A percentile compares a stretch with the other conserved stretches of the same genome.
Evolutionary conservation across 2,113 vertebrate genomes (phyloP).

Genomic region (Polypterus senegalus): DNA sequence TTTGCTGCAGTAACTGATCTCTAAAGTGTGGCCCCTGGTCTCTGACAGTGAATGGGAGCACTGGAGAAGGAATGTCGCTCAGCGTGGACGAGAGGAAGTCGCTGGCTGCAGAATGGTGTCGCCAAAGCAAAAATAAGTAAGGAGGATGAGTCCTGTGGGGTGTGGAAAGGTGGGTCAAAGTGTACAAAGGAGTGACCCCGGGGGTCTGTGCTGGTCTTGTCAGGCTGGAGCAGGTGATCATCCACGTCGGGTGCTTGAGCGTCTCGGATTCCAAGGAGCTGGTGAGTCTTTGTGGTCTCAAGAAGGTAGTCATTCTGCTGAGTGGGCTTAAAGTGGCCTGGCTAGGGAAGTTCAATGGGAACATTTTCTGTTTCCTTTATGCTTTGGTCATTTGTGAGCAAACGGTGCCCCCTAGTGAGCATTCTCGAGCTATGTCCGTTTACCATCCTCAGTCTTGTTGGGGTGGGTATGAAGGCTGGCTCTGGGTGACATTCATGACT

Average conservation of each 20-base stretch:
- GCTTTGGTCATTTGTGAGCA: no score
- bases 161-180: neutral
- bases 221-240: constrained; percentile 74
- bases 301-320: no score
- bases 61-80: constrained; percentile 81
- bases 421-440: no score
- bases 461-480: no score
- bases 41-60: constrained; percentile 81
- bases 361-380: no score
- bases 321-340: no score
- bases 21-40: neutral
- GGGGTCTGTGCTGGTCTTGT: constrained; percentile 14
- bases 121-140: constrained; percentile 62
- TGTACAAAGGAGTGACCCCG: neutral
- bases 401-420: no score
- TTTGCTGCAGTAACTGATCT: neutral
- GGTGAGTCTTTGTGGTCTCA: constrained; percentile 36
- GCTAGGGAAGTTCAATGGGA: no score
- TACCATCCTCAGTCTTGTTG: no score
- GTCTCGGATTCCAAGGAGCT: constrained; percentile 78
- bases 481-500: no score
- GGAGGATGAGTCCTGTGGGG: constrained; percentile 22
- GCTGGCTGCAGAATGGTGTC: constrained; percentile 72
- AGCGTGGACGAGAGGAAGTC: constrained; percentile 64
- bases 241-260: constrained; percentile 84